Percentiles rank a stretch among this genome's conserved stretches.
These are phyloP conservation scores for Astur gentilis DNA, from an alignment of 2,113 vertebrate species.

Conservation along the genomic window DNA sequence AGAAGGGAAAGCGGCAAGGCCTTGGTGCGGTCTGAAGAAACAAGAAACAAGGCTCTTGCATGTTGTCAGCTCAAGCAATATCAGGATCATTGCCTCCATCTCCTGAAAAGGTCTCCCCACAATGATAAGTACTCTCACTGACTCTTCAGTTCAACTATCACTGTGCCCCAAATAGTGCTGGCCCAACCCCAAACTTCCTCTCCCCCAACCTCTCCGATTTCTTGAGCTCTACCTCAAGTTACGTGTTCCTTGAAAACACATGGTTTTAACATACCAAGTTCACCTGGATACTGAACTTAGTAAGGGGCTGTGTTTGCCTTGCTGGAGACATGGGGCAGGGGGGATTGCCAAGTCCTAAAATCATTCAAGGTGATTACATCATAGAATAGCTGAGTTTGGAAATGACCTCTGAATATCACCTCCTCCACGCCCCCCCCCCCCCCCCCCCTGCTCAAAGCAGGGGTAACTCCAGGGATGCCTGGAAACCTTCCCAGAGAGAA, in stretches of 20 bases:
- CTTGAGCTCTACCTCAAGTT: not conserved
- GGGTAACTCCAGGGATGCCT: not conserved
- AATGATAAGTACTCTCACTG: accelerated
- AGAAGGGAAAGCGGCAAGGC: not conserved
- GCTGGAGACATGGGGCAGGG: not conserved
- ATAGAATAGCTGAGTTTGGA: not conserved
- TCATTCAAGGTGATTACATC: not conserved
- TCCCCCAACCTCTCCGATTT: not conserved
- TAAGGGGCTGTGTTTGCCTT: not conserved
- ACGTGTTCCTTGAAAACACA: accelerated
- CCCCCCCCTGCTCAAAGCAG: not conserved
- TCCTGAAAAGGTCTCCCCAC: not conserved
- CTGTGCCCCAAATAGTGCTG: not conserved
- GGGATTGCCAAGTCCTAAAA: not conserved
- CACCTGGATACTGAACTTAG: not conserved
- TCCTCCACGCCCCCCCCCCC: not conserved
- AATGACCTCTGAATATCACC: not conserved
- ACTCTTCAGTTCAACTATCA: not conserved
- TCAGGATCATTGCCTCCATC: not conserved
- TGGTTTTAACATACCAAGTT: not conserved
- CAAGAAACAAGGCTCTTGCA: not conserved
- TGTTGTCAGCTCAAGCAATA: not conserved
- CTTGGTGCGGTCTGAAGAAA: not conserved
- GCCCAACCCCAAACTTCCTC: not conserved
- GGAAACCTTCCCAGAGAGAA: not conserved